Base-by-base conservation (phyloP, 92 coral and sea anemone species). In the Metridium senile region DNA sequence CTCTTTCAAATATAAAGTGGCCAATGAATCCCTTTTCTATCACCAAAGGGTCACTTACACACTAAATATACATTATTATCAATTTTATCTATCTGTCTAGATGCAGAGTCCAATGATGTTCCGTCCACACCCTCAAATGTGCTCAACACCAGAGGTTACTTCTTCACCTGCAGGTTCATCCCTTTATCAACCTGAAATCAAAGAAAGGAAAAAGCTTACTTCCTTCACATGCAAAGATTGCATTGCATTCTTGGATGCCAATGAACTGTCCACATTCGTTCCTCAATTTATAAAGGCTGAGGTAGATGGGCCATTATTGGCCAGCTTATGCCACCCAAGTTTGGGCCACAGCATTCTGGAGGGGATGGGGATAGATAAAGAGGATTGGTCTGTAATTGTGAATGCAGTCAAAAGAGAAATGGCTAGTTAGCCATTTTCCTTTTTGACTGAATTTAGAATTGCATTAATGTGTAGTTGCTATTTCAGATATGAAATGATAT, bases 231-330 rank as follows among this genome's bases (percentile, higher is more conserved):
- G 51, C n/a, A 45, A 45, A 45, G 51, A 45, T 45, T 45, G 51
- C 16, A 45, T 45, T 45, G 51, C 7, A 45, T 45, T 45, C 51
- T 16, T 45, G 16, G 51, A 45, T 7, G 51, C 51, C 16, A 45
- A 45, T 45, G 16, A 45, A 16, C 51, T 45, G n/a, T 7, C 51
- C 7, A 7, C n/a, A 45, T 45, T 45, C 16, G 16, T 45, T 45
- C 51, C 51, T 45, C 51, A 45, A 45, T 45, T 45, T 39, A 4
- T 13, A 39, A 39, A 39, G 49, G 49, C 13, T 39, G 49, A 39
- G 49, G 49, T 39, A 39, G 49, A 85, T 85, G 84, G 89, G n/a
- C 77, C 79, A 28, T 52, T 85, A 52, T 35, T 85, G 33, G 83
- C 81, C 32, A 71, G 80, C 31, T 31, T 85, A 67, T 63, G 75